Conservation (phyloP, 2,113 vertebrate species). For the Scomber japonicus region DNA sequence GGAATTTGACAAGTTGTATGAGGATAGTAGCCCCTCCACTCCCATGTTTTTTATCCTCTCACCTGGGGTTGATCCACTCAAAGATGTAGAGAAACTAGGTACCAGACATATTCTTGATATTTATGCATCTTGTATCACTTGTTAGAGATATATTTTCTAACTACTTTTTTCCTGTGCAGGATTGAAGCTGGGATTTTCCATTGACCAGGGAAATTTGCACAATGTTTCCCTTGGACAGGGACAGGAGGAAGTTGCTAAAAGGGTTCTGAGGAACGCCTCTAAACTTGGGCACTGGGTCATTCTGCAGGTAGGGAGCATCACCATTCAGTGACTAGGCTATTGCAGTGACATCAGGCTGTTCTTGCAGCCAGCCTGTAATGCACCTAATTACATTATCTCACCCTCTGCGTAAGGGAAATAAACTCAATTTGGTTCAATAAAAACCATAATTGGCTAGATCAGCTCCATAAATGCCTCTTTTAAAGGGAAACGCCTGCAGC, state of each 20-base stretch:
- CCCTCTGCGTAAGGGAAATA: conserved; percentile 60
- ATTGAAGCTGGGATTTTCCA: conserved; percentile 87
- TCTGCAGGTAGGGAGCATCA: conserved; percentile 81
- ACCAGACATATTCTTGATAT: conserved; percentile 4
- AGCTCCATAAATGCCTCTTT: conserved; percentile 63
- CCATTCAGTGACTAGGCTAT: neutral
- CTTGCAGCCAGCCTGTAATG: conserved; percentile 41
- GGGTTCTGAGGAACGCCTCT: conserved; percentile 79
- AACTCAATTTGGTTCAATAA: conserved; percentile 82
- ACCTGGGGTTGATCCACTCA: conserved; percentile 85
- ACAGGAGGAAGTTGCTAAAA: conserved; percentile 86
- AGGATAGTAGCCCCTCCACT: conserved; percentile 83
- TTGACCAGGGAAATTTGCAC: conserved; percentile 86
- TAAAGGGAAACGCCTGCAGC: conserved; percentile 35
- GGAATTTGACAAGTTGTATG: conserved; percentile 85
- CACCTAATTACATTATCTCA: conserved; percentile 72
- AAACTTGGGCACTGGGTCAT: conserved; percentile 86
- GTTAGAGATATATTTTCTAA: neutral
- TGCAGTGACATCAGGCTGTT: conserved; percentile 17
- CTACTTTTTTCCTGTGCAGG: conserved; percentile 73
- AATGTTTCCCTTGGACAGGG: conserved; percentile 89
- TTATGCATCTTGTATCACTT: conserved; percentile 1
- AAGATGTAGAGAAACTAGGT: conserved; percentile 87
- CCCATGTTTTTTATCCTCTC: conserved; percentile 90
- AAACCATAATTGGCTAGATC: conserved; percentile 74